Evolutionary conservation across 2,797 vertebrate species (phyloP).

Genomic region (Taeniopygia guttata): DNA sequence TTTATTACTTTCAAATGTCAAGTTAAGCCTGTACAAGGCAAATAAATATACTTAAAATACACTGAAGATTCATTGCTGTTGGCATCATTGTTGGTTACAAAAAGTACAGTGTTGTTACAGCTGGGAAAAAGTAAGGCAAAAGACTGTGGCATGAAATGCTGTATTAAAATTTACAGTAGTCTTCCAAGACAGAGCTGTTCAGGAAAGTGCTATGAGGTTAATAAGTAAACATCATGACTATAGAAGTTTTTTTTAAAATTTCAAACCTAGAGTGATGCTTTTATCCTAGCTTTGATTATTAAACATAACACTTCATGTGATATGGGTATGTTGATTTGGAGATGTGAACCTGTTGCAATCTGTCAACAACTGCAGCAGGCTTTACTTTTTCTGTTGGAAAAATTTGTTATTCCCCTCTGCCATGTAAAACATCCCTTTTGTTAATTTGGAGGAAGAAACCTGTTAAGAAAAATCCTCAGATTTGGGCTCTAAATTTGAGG

Average conservation of each 20-base stretch:
- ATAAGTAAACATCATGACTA: not conserved
- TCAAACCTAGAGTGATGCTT: not conserved
- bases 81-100: not conserved
- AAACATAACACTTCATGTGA: not conserved
- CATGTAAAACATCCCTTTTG: not conserved
- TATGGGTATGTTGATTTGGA: not conserved
- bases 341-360: not conserved
- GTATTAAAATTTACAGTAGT: not conserved
- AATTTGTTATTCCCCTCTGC: not conserved
- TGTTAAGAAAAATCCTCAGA: not conserved
- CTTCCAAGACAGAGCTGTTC: not conserved
- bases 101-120: not conserved
- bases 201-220: not conserved
- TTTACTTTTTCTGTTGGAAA: not conserved
- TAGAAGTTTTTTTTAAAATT: not conserved
- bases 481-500: not conserved
- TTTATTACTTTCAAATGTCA: conserved; percentile 63
- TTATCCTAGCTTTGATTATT: not conserved
- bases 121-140: not conserved
- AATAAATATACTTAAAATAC: conserved; percentile 23
- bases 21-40: conserved; percentile 39
- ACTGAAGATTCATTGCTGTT: conserved; percentile 30
- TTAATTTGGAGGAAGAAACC: not conserved
- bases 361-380: not conserved
- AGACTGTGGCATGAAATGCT: not conserved